Base-by-base conservation (phyloP, 2,113 vertebrate genomes). In the Neomonachus schauinslandi region DNA sequence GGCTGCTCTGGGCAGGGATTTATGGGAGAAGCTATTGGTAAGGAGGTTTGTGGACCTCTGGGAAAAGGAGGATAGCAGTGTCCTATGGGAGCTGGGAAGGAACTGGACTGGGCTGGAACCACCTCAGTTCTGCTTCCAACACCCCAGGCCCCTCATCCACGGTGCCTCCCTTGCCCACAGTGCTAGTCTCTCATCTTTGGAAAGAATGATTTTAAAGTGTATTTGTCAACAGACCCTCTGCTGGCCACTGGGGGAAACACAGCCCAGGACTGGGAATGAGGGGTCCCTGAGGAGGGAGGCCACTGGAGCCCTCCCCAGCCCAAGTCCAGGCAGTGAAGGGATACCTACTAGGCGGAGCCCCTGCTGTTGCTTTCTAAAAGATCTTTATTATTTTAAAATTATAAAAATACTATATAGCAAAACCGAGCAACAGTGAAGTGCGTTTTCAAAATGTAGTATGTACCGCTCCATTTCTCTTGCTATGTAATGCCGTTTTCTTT, bases 231-330 rank as follows among this genome's bases (percentile, higher is more conserved):
- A 18, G 18, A 7, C 82, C 97, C 96, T 95, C 97, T 97, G 82
- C 97, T 94, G 96, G 92, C 53, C 88, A 91, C 57, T 42, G 53
- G 63, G 55, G 69, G 93, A 93, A 63, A 33, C 95, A 74, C 96
- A 92, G 71, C 28, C 51, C 36, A 65, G 86, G 19, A 36, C 11
- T 11, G 21, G 33, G 28, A 67, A 63, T 36, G 51, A 42, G 0
- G 4, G 31, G 13, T 61, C 3, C 19, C 65, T 42, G 33, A 63
- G 42, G 39, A 53, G 9, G 28, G 36, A 85, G 18, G 53, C 19
- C 33, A 18, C n/a, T 1, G 2, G 18, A 28, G 24, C 36, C 13
- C 12, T 22, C 19, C 72, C 13, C 14, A 16, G 39, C 65, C 49
- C 3, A 11, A 65, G 31, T 39, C 19, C 12, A 1, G 36, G 4